A percentile compares a stretch with the other conserved stretches of the same genome.
phyloP scores from a whole-genome alignment of 2,888 invertebrate species.

The Stenolophus ochropezus region DNA sequence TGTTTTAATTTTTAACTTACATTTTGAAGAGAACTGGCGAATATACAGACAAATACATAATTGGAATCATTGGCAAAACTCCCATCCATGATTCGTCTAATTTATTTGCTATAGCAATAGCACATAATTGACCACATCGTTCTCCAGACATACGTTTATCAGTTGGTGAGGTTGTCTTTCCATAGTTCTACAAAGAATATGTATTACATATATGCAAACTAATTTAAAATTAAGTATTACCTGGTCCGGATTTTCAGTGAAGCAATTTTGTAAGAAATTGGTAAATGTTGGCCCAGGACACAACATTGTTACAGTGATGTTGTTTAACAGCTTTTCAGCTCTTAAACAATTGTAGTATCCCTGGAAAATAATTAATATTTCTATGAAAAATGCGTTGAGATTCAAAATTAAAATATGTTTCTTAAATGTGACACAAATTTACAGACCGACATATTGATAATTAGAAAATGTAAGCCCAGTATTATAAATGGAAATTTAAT shows the following conservation, averaged over 20 bases:
- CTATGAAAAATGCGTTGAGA: too few relatives aligned
- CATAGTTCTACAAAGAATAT: slow-evolving; percentile 69
- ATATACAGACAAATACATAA: slow-evolving; percentile 78
- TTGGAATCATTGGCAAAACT: slow-evolving; percentile 77
- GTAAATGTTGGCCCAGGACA: slow-evolving; percentile 88
- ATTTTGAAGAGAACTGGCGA: slow-evolving; percentile 74
- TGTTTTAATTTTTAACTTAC: too few relatives aligned
- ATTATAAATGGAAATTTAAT: too few relatives aligned
- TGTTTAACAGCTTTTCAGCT: slow-evolving; percentile 77
- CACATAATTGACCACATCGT: slow-evolving; percentile 77
- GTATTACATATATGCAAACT: slow-evolving; percentile 53
- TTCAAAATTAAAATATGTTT: too few relatives aligned
- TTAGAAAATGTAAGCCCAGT: too few relatives aligned
- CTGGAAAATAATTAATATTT: slow-evolving; percentile 75
- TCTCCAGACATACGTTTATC: slow-evolving; percentile 76
- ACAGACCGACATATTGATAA: too few relatives aligned
- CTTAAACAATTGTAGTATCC: slow-evolving; percentile 83
- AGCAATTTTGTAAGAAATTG: slow-evolving; percentile 80
- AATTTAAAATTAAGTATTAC: slow-evolving; percentile 70
- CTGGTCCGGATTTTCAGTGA: slow-evolving; percentile 79
- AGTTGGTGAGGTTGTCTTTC: slow-evolving; percentile 70
- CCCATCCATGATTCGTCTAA: slow-evolving; percentile 82
- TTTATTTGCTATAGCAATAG: slow-evolving; percentile 77
- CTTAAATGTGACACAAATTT: too few relatives aligned
- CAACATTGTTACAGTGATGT: slow-evolving; percentile 80